phyloP scores from a whole-genome alignment of 2,888 invertebrate species.

The Notodonta dromedarius region DNA sequence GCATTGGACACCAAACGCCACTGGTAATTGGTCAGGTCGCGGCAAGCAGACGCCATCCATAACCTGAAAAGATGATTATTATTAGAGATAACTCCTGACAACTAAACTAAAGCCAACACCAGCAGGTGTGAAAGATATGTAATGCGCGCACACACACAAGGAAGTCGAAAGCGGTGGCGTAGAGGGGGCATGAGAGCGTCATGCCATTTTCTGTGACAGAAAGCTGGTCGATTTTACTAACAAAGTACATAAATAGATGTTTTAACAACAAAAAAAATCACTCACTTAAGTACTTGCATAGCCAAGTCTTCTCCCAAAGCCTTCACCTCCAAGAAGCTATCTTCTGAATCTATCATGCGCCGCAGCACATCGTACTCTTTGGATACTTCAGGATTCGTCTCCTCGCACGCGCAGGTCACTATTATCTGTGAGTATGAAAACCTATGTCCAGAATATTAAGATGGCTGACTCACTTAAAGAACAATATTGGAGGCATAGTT shows the following conservation, averaged over 20 bases:
- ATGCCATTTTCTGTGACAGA: too few relatives aligned
- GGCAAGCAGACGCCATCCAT: conserved; percentile 96
- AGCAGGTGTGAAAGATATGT: neutral
- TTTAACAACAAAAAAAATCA: conserved; percentile 9
- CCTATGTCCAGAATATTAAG: too few relatives aligned
- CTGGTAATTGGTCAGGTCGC: conserved; percentile 96
- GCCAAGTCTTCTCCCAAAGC: conserved; percentile 97
- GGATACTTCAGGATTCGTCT: conserved; percentile 93
- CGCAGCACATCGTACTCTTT: conserved; percentile 93
- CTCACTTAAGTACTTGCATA: conserved; percentile 93
- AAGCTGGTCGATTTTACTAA: too few relatives aligned
- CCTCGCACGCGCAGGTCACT: conserved; percentile 95
- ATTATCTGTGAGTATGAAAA: conserved; percentile 86
- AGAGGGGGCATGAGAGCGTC: too few relatives aligned
- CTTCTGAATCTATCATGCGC: conserved; percentile 94
- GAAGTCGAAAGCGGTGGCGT: too few relatives aligned
- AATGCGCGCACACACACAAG: too few relatives aligned
- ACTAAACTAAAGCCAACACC: neutral
- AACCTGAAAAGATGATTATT: conserved; percentile 79
- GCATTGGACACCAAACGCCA: conserved; percentile 98
- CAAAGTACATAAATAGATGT: too few relatives aligned
- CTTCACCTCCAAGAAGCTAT: conserved; percentile 95
- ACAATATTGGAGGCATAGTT: too few relatives aligned
- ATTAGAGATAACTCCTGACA: conserved; percentile 66
- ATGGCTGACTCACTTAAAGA: too few relatives aligned